Base-by-base conservation (phyloP, 2,888 invertebrate genomes). In the Synanthedon andrenaeformis region DNA sequence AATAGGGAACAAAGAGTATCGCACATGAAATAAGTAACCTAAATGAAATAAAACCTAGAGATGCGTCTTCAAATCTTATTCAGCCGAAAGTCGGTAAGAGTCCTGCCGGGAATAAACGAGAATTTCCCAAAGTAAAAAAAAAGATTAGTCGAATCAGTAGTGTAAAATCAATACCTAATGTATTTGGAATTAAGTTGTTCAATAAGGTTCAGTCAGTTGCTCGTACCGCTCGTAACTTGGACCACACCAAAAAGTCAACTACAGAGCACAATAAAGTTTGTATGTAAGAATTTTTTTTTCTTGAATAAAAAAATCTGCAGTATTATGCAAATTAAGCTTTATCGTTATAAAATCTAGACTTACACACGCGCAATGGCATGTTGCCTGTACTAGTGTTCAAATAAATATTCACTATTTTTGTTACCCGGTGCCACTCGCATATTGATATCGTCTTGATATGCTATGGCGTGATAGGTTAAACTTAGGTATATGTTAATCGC, bases 281-380 rank as follows among this genome's bases (percentile, higher is more conserved):
- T 76, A 76, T 72, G 45, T 49, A 23, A 10, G 17, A n/a, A 13
- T 67, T 79, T 72, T 78, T 75, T 73, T 72, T 76, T 74, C 71
- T 74, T 67, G 69, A 74, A 78, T 82, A 49, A 35, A 35, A 81
- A 85, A 84, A 81, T 79, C 74, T 84, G 85, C 84, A 76, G 82
- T 74, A 76, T 79, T 82, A 85, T 86, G 84, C 76, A 84, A 85
- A 85, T 67, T 64, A 68, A 63, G 53, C 45, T 57, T 58, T 82
- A 84, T 83, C 84, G 76, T 55, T 13, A 56, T 17, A 59, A 35
- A 35, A 82, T 82, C 80, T 74, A 66, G 68, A 62, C 59, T 52
- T 53, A 66, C 69, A 72, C 82, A 80, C 81, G 81, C 76, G 75
- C 69, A 17, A 57, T 67, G 59, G 67, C 74, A 72, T 73, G 77